A percentile compares a stretch with the other conserved stretches of the same genome.
These are phyloP conservation scores for Amblyornis subalaris DNA, from an alignment of 2,113 vertebrate genomes.

Conservation along the genomic window DNA sequence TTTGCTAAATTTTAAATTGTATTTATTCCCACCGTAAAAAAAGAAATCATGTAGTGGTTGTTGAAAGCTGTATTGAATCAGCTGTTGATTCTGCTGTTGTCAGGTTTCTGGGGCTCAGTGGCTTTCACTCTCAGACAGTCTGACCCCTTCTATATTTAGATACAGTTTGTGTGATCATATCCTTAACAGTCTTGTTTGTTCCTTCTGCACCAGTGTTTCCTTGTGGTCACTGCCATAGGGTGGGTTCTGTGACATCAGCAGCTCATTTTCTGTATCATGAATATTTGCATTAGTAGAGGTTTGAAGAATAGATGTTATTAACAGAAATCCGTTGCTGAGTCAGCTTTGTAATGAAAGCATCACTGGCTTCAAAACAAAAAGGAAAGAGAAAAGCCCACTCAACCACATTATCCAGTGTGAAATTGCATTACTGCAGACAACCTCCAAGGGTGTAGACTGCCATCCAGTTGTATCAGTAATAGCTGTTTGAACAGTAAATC, in stretches of 20 bases:
- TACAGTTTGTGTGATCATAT: background rate
- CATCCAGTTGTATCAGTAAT: background rate
- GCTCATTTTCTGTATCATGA: background rate
- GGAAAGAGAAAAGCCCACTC: background rate
- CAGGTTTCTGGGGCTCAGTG: background rate
- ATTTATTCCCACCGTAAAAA: background rate
- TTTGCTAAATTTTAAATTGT: background rate
- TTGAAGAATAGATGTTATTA: background rate
- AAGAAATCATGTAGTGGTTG: fast-evolving
- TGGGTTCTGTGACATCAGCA: background rate
- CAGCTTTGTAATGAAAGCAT: background rate
- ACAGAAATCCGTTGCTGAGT: background rate
- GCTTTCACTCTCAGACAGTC: background rate
- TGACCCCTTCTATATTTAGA: background rate
- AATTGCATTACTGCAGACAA: background rate
- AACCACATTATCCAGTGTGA: background rate
- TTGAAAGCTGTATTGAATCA: background rate
- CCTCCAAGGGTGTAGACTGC: background rate
- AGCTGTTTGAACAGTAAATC: background rate
- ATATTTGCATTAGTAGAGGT: background rate
- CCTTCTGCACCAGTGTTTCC: background rate
- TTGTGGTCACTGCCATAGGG: background rate
- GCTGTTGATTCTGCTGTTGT: slow-evolving; percentile 26
- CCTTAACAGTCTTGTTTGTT: background rate
- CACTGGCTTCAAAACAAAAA: background rate